Evolutionary conservation across 53 echinoderm and acorn worm species (phyloP).

Genomic region (Zoroaster sp.): DNA sequence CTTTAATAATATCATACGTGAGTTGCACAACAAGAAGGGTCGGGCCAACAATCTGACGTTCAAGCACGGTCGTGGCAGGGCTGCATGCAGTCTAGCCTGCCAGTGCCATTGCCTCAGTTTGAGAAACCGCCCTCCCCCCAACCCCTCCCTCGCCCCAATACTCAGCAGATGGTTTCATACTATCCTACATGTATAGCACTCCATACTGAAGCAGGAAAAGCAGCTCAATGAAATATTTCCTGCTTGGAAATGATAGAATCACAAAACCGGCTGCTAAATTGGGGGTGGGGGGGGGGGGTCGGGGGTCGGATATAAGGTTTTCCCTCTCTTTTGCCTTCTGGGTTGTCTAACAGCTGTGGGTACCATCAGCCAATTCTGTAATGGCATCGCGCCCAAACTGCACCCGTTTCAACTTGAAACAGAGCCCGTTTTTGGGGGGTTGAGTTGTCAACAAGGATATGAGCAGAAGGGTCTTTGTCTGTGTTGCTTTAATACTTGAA

Average conservation of each 20-base stretch:
- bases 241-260: slow-evolving; percentile 50
- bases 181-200: background rate
- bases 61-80: background rate
- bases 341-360: background rate
- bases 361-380: background rate
- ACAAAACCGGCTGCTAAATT: slow-evolving; percentile 36
- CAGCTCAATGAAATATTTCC: slow-evolving; percentile 45
- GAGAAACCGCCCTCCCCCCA: background rate
- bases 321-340: background rate
- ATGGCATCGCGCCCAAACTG: background rate
- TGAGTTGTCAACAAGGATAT: background rate
- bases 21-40: background rate
- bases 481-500: background rate
- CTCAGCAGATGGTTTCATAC: background rate
- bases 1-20: slow-evolving; percentile 13
- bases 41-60: background rate
- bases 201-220: background rate
- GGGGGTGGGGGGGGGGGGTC: background rate
- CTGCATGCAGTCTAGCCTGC: background rate
- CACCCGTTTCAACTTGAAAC: background rate
- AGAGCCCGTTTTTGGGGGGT: background rate
- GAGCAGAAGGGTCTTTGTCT: background rate
- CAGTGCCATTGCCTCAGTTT: background rate
- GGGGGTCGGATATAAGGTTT: background rate
- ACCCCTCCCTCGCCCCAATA: background rate